Base-by-base conservation (phyloP, 2,797 vertebrate genomes). In the Rhinogobio ventralis region DNA sequence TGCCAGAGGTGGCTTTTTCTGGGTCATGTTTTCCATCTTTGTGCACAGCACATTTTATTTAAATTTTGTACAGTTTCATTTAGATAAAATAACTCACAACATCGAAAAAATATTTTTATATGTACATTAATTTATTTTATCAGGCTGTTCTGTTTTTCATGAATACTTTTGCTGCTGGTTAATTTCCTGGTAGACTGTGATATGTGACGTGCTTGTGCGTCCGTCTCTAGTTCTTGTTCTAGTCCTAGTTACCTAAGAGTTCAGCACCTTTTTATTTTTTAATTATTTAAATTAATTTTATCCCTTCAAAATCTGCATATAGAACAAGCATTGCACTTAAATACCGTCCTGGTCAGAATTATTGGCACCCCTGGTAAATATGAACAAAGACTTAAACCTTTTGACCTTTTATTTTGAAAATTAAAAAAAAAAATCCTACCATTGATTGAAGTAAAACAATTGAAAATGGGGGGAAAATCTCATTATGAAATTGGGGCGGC, bases 21-120 rank as follows among this genome's bases (percentile, higher is more conserved):
- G 68, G 28, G 57, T 85, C 53, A 45, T 72, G 66, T 64, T 89
- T 85, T 71, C 33, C 71, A 84, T 62, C n/a, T 39, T 81, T 57
- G 66, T 76, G 60, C 75, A 39, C 30, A 62, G n/a, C 66, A 60
- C 60, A 51, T 68, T 53, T 87, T 86, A 80, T 72, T 78, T 81
- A 80, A 14, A 53, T 76, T 53, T 60, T 87, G 72, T 79, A 85
- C 62, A 75, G 30, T 87, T 87, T 79, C 42, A 53, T 86, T 85
- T 66, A 53, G n/a, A 66, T 79, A 74, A 42, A 82, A 72, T 81
- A 14, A 39, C 73, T 75, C 53, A 42, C 83, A 74, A 30, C 53
- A 86, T 84, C 49, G 11, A 66, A 46, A n/a, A 85, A 82, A 39
- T 80, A 85, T 68, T 89, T 81, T 86, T 82, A 77, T 79, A 85